Base-by-base conservation (phyloP, 2,113 vertebrate genomes). In the Lipophrys pholis region DNA sequence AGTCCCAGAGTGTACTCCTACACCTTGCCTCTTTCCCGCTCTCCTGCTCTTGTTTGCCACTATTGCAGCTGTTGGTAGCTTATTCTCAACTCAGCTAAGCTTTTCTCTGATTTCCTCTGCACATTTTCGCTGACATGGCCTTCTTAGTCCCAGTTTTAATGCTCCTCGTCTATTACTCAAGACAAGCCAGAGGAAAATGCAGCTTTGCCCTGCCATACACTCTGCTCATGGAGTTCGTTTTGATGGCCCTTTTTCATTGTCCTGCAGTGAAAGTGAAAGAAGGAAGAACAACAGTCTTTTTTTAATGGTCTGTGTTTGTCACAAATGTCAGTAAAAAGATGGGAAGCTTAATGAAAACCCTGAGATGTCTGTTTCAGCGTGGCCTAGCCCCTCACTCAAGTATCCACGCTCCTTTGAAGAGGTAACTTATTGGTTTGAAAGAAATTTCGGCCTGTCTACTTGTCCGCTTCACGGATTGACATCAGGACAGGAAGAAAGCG, bases 391-490 rank as follows among this genome's bases (percentile, higher is more conserved):
- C 69, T 90, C 82, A 75, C 79, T 84, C 64, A 72, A 82, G 78
- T 72, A 81, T 81, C 73, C 55, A 17, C 68, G 51, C 50, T 74
- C 80, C 87, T 93, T 92, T 92, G 92, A 92, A 90, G 90, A 90
- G 76, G 81, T 89, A 87, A 88, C 82, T 85, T 86, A 81, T 83
- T 91, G 87, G 85, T 87, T 90, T 76, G 66, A 45, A 66, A 76
- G 75, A 90, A 88, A 86, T 87, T 74, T 89, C 74, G 80, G 81
- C 74, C 87, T 87, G 90, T 90, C 91, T 88, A 79, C 81, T 83
- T 87, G 89, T 91, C 90, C 80, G 69, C 79, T 80, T 86, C 84
- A 71, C 62, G 64, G 87, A 90, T 87, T 91, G 90, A 91, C 88
- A 89, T 90, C 71, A 78, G 82, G 87, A 71, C 67, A 87, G 67